Conservation (phyloP, 2,113 vertebrate species). For the Myanophis thanlyinensis region DNA sequence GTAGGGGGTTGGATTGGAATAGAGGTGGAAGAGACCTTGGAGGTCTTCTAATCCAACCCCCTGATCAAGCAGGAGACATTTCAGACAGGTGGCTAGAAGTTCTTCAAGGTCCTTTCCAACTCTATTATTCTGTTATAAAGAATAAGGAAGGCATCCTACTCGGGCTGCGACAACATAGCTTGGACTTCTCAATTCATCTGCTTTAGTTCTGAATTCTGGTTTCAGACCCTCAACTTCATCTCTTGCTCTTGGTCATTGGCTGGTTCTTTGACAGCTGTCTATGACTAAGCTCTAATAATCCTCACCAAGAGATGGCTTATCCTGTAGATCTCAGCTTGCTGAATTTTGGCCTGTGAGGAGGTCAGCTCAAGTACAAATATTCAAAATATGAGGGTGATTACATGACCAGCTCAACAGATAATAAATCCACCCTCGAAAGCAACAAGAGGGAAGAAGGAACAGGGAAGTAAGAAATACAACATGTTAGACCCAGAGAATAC, state of each 20-base stretch:
- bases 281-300: background rate
- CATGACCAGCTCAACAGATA: no score
- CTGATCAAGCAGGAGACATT: no score
- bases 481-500: background rate
- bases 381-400: background rate
- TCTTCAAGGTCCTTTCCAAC: no score
- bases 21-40: no score
- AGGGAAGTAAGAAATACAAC: background rate
- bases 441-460: background rate
- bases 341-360: background rate
- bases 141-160: background rate
- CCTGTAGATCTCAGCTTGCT: background rate
- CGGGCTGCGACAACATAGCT: background rate
- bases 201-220: background rate
- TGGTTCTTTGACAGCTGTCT: background rate
- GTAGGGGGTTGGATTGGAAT: no score
- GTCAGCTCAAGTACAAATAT: background rate
- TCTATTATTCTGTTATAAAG: background rate
- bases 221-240: no score
- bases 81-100: no score
- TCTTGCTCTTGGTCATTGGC: background rate
- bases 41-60: no score
- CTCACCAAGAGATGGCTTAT: background rate
- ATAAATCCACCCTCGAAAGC: background rate
- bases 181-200: background rate